Percentiles rank a stretch among this genome's conserved stretches.
Conservation (phyloP, 30 jellyfish, hydroid and myxozoan genomes). For the Calvadosia cruxmelitensis region DNA sequence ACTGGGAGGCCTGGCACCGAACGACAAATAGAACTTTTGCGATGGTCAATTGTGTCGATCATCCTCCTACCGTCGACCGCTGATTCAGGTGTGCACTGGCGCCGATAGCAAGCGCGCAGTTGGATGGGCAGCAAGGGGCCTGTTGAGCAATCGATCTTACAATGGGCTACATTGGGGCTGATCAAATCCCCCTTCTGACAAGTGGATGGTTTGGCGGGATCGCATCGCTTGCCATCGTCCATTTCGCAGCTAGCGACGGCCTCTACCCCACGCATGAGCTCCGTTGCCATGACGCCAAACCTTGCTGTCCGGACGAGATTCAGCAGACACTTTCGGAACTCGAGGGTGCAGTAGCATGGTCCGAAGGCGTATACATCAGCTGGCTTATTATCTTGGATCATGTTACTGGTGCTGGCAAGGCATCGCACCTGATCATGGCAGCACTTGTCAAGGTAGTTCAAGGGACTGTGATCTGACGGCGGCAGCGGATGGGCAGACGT, state of each 20-base stretch:
- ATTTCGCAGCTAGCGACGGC: conserved; percentile 4
- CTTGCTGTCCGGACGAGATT: neutral
- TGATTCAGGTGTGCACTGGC: conserved; percentile 29
- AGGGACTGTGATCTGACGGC: conserved; percentile 11
- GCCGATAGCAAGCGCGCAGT: conserved; percentile 29
- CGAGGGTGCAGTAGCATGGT: conserved; percentile 42
- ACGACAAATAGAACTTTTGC: conserved; percentile 30
- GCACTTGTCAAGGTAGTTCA: conserved; percentile 22
- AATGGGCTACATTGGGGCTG: conserved; percentile 35
- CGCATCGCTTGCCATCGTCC: conserved; percentile 31
- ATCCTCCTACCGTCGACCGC: conserved; percentile 9
- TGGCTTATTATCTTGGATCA: neutral
- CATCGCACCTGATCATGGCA: conserved; percentile 30
- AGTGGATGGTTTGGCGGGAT: conserved; percentile 22
- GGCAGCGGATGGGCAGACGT: conserved; percentile 2
- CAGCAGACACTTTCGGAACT: conserved; percentile 26
- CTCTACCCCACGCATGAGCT: neutral
- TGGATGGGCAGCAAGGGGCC: conserved; percentile 57
- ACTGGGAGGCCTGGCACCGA: conserved; percentile 21
- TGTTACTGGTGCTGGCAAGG: neutral
- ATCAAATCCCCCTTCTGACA: conserved; percentile 44
- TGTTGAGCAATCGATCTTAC: conserved; percentile 39
- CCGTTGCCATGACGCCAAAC: neutral
- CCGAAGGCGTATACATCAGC: conserved; percentile 35
- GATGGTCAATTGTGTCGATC: conserved; percentile 14